phyloP scores from a whole-genome alignment of 2,113 vertebrate genomes.

The Megatriorchis doriae region DNA sequence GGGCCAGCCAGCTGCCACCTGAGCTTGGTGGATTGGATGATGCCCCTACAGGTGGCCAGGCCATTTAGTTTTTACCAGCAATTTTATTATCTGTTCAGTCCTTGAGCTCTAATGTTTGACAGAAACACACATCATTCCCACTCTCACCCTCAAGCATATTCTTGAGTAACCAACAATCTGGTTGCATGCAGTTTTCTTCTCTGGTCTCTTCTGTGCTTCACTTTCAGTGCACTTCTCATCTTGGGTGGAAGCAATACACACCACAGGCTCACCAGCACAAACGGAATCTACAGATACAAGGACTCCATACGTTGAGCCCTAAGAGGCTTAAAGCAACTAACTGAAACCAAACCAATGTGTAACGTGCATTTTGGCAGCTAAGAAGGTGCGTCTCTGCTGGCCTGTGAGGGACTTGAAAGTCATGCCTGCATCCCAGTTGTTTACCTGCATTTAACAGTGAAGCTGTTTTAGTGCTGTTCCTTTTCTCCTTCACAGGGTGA shows the following conservation, averaged over 20 bases:
- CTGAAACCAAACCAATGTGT: background rate
- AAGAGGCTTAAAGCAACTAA: background rate
- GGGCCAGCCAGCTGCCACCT: background rate
- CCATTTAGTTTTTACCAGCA: background rate
- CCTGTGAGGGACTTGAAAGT: background rate
- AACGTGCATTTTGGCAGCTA: background rate
- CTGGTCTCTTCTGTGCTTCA: background rate
- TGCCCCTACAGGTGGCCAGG: background rate
- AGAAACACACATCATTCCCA: background rate
- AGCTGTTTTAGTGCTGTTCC: background rate
- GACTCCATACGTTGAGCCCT: accelerated
- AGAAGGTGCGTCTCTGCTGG: background rate
- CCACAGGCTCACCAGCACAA: background rate
- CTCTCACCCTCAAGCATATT: background rate
- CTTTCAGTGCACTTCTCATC: background rate
- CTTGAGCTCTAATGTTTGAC: background rate
- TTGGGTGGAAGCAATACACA: background rate
- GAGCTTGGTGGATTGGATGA: background rate
- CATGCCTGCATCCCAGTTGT: background rate
- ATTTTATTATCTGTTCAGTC: background rate
- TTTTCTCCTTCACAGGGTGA: background rate
- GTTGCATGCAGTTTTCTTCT: background rate
- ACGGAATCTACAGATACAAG: background rate
- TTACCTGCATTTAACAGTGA: background rate
- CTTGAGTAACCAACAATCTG: background rate